Conservation (phyloP, 2,888 invertebrate species). For the Coleophora flavipennella region DNA sequence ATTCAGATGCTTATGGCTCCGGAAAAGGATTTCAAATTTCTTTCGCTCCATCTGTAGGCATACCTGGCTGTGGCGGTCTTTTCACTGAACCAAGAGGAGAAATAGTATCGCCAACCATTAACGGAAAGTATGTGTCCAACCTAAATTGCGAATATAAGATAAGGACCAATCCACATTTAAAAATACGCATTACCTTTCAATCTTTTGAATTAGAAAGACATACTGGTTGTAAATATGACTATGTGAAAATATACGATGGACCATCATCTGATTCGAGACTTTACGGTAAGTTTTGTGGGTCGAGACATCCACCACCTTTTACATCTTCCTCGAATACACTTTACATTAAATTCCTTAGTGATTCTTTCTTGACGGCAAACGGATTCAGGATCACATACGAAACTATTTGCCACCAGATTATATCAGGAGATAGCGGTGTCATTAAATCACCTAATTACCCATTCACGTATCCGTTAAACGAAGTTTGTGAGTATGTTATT, state of each 20-base stretch:
- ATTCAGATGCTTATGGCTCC: conserved; percentile 78
- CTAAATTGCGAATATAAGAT: conserved; percentile 87
- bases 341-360: conserved; percentile 67
- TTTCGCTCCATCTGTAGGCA: conserved; percentile 79
- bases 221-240: conserved; percentile 75
- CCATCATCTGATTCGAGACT: conserved; percentile 71
- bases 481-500: conserved; percentile 80
- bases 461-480: conserved; percentile 72
- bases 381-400: conserved; percentile 50
- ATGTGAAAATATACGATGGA: conserved; percentile 78
- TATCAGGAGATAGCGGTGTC: conserved; percentile 71
- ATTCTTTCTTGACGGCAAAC: conserved; percentile 32
- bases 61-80: conserved; percentile 88
- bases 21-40: conserved; percentile 91
- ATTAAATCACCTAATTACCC: conserved; percentile 86
- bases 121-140: conserved; percentile 70
- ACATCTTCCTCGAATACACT: conserved; percentile 73
- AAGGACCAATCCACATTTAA: conserved; percentile 73
- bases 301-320: conserved; percentile 69
- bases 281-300: conserved; percentile 85
- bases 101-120: conserved; percentile 75
- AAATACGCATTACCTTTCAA: conserved; percentile 76
- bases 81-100: conserved; percentile 76
- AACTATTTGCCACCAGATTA: conserved; percentile 47
- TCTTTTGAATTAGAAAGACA: conserved; percentile 77